Conservation (phyloP, 2,888 invertebrate genomes). For the Diplolepis rosae region DNA sequence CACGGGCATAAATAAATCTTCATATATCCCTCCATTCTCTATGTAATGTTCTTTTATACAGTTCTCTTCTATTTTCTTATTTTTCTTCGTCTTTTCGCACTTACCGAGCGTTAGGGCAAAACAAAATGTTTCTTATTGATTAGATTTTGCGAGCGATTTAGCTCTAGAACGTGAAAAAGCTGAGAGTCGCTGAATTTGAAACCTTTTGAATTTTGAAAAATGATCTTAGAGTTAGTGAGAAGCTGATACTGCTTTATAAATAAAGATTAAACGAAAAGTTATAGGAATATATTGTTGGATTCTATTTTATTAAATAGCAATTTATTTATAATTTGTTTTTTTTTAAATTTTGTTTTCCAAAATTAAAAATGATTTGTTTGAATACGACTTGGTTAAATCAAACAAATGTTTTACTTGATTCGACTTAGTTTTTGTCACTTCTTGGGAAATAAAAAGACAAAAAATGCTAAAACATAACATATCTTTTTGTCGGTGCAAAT, state of each 20-base stretch:
- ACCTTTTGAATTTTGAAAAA: background rate
- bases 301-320: background rate
- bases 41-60: background rate
- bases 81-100: background rate
- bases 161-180: background rate
- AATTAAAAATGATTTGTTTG: too few relatives aligned
- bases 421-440: too few relatives aligned
- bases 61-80: background rate
- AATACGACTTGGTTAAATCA: too few relatives aligned
- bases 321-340: too few relatives aligned
- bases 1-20: constrained; percentile 57
- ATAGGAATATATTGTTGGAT: background rate
- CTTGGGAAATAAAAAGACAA: too few relatives aligned
- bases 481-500: too few relatives aligned
- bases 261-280: background rate
- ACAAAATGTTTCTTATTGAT: constrained; percentile 19
- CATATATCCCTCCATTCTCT: background rate
- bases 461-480: too few relatives aligned
- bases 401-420: too few relatives aligned
- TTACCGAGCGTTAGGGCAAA: background rate
- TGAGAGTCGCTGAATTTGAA: background rate
- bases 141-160: constrained; percentile 17
- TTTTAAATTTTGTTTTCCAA: too few relatives aligned
- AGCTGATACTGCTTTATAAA: background rate
- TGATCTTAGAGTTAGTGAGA: background rate